Conservation (phyloP, 1,140 invertebrate genomes). For the Ephestia elutella region DNA sequence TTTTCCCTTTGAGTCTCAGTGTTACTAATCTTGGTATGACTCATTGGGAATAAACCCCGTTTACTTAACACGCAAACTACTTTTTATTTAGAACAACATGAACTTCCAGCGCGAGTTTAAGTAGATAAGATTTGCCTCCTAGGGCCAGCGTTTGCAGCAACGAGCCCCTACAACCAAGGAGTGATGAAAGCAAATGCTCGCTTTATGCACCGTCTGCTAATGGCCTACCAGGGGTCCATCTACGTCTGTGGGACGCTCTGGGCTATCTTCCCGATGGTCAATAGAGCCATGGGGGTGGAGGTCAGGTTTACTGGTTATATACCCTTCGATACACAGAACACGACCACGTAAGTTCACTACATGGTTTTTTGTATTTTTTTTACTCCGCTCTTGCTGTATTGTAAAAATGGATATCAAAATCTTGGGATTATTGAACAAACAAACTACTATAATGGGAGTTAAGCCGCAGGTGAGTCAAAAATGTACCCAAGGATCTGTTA, state of each 20-base stretch:
- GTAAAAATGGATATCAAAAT: too few species aligned
- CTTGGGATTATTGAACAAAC: too few species aligned
- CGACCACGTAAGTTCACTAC: constrained; percentile 31
- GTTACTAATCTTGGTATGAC: too few species aligned
- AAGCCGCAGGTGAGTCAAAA: too few species aligned
- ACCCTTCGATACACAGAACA: constrained; percentile 39
- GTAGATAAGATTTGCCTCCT: constrained; percentile 5
- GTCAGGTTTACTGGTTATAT: constrained; percentile 47
- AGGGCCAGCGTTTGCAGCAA: constrained; percentile 35
- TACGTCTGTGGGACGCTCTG: constrained; percentile 29
- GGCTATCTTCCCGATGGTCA: constrained; percentile 39
- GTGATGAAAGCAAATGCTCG: constrained; percentile 31
- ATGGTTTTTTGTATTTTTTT: neutral
- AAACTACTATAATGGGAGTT: too few species aligned
- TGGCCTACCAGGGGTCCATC: constrained; percentile 29
- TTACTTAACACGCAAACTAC: too few species aligned
- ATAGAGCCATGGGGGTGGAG: constrained; percentile 30
- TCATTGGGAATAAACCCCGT: too few species aligned
- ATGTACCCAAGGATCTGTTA: too few species aligned
- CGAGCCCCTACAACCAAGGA: constrained; percentile 30
- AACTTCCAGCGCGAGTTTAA: too few species aligned
- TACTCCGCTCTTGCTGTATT: neutral
- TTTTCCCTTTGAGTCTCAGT: too few species aligned
- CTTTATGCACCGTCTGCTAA: constrained; percentile 36
- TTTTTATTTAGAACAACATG: too few species aligned